Base-by-base conservation (phyloP, 2,888 invertebrate species). In the Coleophora flavipennella region DNA sequence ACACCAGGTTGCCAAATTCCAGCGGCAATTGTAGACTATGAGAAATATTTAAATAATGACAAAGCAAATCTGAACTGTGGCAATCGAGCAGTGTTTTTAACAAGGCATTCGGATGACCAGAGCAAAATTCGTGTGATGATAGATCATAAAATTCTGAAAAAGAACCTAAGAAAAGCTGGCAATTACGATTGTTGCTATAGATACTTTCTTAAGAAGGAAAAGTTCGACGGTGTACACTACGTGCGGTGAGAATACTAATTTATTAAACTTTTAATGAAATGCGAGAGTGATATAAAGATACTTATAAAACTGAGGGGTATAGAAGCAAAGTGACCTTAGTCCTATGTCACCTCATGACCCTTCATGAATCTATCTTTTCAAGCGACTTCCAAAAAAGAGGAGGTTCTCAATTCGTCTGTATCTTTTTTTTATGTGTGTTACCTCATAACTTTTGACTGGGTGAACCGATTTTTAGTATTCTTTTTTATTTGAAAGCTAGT, bases 1-100 rank as follows among this genome's bases (percentile, higher is more conserved):
- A 78, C 74, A 8, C 53, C 57, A 1, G 79, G 79, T 2, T 80
- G 81, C 46, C 59, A 67, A 58, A 80, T 81, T 42, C 81, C 80
- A 1, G 26, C 67, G 32, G 41, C 50, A 11, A 48, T 62, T 45
- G 46, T 75, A 7, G 40, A 63, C 25, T 79, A 71, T 39, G 45
- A 45, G 36, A 65, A 58, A 40, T 34, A 52, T 32, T 31, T 52
- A 8, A 48, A 41, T 39, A 50, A 48, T 28, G 37, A 31, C 14
- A 55, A 49, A 42, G 57, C 52, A 12, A 35, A 36, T 2, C 36
- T 43, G 4, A 51, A 48, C 1, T 81, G 81, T 49, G 77, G 73
- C 7, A 59, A 56, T 49, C 57, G 81, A 41, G 70, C 73, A 1
- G 62, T 80, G 2, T 71, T 62, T 49, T 43, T 80, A 20, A 63